These are phyloP conservation scores for Phrynocephalus versicolor DNA, from an alignment of 2,113 vertebrate genomes.

Conservation along the genomic window DNA sequence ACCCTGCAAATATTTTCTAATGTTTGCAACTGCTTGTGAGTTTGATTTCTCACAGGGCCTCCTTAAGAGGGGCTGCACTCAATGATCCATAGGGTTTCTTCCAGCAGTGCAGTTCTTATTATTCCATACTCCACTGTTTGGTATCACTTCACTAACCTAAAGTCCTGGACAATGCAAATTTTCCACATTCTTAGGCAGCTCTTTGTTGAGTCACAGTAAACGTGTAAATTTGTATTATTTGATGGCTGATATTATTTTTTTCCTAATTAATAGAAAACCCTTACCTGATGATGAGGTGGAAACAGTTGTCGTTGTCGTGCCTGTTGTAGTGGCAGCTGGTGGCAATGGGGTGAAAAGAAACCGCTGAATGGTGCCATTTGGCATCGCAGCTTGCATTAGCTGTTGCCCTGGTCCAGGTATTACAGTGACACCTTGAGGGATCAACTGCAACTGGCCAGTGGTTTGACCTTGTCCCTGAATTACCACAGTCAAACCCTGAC, in stretches of 20 bases:
- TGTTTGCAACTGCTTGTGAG: too few species aligned
- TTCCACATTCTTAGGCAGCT: not conserved
- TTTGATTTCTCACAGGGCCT: too few species aligned
- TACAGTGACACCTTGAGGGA: conserved; percentile 93
- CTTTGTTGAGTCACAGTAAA: not conserved
- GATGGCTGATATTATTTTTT: accelerated
- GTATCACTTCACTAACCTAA: not conserved
- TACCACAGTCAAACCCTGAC: conserved; percentile 95
- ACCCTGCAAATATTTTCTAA: not conserved
- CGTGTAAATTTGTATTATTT: not conserved
- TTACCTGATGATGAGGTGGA: conserved; percentile 87
- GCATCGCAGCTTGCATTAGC: conserved; percentile 98
- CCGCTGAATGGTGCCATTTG: conserved; percentile 94
- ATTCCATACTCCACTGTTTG: not conserved
- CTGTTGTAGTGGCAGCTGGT: conserved; percentile 74
- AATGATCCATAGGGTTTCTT: too few species aligned
- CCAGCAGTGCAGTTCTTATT: not conserved
- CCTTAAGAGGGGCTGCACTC: too few species aligned
- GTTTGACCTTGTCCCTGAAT: conserved; percentile 99
- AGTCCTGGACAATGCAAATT: not conserved
- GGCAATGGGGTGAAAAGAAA: conserved; percentile 95
- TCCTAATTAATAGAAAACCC: not conserved
- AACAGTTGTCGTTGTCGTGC: conserved; percentile 76
- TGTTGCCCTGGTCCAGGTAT: conserved; percentile 96
- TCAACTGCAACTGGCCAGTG: conserved; percentile 95